Base-by-base conservation (phyloP, 2,113 vertebrate genomes). In the Chaetodon auriga region DNA sequence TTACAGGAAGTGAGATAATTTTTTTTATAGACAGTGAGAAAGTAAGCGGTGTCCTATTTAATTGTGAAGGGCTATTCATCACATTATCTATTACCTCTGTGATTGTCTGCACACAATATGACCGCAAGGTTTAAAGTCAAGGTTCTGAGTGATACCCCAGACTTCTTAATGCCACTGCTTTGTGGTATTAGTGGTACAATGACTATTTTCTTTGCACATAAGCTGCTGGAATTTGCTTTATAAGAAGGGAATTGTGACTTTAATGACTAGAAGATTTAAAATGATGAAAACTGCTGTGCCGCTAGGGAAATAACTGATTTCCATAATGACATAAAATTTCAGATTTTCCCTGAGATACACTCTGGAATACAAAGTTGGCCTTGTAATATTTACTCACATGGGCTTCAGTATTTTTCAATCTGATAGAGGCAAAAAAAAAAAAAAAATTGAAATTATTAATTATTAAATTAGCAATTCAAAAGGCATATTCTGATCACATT, bases 41-140 rank as follows among this genome's bases (percentile, higher is more conserved):
- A 54, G 16, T n/a, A 15, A 78, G 54, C 1, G 1, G 82, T 90
- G 91, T 91, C 87, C 85, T 51, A 58, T 68, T 82, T 55, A 86
- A 83, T 92, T 94, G 90, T 85, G 85, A 93, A 94, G 92, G 92
- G 92, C 92, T 93, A 92, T 68, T 89, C 65, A 87, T 82, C 80
- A 89, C 75, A 65, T 80, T 55, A 70, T 82, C 60, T 82, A 60
- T 85, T 89, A 91, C 87, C 70, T 90, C 86, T 85, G 64, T 82
- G 80, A 86, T 76, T 91, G 80, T 89, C 83, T 69, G 64, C 78
- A 83, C 71, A 86, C 83, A 68, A 51, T 21, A 62, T 35, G 0
- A 68, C 46, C 46, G 64, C n/a, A 65, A 68, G 13, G 18, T 69
- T 73, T 46, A 60, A 45, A 51, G 12, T 60, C 2, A 58, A 35